These are phyloP conservation scores for Sitta europaea DNA, from an alignment of 2,113 vertebrate species.

Conservation along the genomic window DNA sequence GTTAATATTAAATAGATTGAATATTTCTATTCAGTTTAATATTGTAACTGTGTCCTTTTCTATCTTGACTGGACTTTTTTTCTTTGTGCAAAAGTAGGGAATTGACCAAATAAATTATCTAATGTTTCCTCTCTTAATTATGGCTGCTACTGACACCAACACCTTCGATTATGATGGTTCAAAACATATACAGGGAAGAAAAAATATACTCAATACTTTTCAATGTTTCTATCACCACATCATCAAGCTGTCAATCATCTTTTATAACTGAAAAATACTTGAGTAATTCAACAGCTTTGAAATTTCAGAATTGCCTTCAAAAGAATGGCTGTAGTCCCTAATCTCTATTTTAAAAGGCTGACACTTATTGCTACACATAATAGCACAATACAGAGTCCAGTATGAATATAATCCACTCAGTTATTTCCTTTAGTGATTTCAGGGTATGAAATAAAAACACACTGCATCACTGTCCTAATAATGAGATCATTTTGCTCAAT, in stretches of 20 bases:
- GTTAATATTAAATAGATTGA: neutral
- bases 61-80: neutral
- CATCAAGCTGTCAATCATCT: constrained; percentile 45
- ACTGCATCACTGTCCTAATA: constrained; percentile 67
- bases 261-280: constrained; percentile 55
- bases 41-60: neutral
- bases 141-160: neutral
- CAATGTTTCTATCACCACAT: neutral
- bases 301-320: constrained; percentile 39
- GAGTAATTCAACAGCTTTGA: constrained; percentile 67
- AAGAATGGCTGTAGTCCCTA: constrained; percentile 18
- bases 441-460: constrained; percentile 51
- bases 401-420: constrained; percentile 43
- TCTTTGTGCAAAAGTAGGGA: neutral
- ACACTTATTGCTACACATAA: constrained; percentile 56
- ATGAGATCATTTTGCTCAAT: constrained; percentile 59
- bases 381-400: constrained; percentile 2
- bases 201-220: neutral
- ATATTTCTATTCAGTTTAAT: neutral
- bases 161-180: neutral
- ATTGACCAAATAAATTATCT: neutral
- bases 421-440: constrained; percentile 61
- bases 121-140: neutral
- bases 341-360: constrained; percentile 67
- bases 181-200: neutral